phyloP scores from a whole-genome alignment of 1,140 invertebrate genomes.

The Anadara kagoshimensis region DNA sequence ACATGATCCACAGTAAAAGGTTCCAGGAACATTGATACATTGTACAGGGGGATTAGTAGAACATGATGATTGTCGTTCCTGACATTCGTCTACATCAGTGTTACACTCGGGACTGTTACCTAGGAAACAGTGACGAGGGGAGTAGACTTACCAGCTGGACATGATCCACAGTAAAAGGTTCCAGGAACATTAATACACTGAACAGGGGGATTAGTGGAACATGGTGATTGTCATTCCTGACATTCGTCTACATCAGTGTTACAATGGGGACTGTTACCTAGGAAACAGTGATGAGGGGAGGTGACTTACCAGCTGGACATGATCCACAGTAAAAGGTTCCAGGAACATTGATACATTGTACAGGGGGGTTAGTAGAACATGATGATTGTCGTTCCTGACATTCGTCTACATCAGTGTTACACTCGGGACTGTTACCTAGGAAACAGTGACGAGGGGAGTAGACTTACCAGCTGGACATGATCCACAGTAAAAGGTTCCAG shows the following conservation, averaged over 20 bases:
- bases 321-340: constrained; percentile 89
- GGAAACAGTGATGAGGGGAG: constrained; percentile 86
- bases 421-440: constrained; percentile 82
- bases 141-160: constrained; percentile 88
- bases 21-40: constrained; percentile 91
- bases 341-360: constrained; percentile 89
- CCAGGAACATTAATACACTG: constrained; percentile 90
- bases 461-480: constrained; percentile 88
- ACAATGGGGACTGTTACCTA: no score
- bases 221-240: constrained; percentile 78
- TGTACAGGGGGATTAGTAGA: constrained; percentile 85
- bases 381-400: constrained; percentile 80
- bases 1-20: constrained; percentile 90
- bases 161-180: constrained; percentile 88
- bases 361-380: constrained; percentile 87
- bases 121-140: no score
- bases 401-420: constrained; percentile 90
- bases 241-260: no score
- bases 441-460: no score
- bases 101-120: constrained; percentile 87
- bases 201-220: constrained; percentile 88
- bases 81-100: constrained; percentile 92
- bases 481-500: constrained; percentile 89
- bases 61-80: constrained; percentile 80
- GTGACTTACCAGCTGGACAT: constrained; percentile 84